Evolutionary conservation across 2,888 invertebrate genomes (phyloP), one percentile per base, ranked within the genome.

Genomic region (Dryomyza anilis): DNA sequence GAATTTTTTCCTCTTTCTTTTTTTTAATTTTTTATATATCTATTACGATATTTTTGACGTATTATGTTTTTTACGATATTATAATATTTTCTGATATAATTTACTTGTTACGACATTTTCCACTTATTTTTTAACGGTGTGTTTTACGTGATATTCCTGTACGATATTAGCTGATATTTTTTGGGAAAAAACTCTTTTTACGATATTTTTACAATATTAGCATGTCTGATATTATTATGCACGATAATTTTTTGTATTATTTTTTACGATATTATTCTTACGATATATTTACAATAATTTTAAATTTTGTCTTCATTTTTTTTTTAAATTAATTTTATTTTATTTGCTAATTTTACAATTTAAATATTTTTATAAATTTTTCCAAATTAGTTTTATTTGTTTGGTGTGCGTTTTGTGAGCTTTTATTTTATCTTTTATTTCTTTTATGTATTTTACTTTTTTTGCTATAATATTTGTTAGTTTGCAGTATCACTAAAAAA

Each of bases 1-100:
- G 56, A 45, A 58, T 62, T 58, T 33, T 46, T 57, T 60, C 52
- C 21, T 57, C 45, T n/a, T n/a, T n/a, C n/a, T n/a, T n/a, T n/a
- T n/a, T n/a, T n/a, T n/a, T n/a, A n/a, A n/a, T 43, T 61, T 57
- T 66, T 63, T 60, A 48, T 43, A 30, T n/a, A n/a, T n/a, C n/a
- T n/a, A n/a, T n/a, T n/a, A n/a, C n/a, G n/a, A n/a, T n/a, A n/a
- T n/a, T n/a, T 65, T 61, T 55, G 10, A 36, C n/a, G 2, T 36
- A 33, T 8, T 8, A 33, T 33, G 6, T 33, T 33, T 33, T 33
- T 12, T 33, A n/a, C n/a, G n/a, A n/a, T n/a, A n/a, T n/a, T n/a
- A n/a, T n/a, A n/a, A n/a, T n/a, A n/a, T n/a, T n/a, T n/a, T n/a
- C n/a, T n/a, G n/a, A n/a, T n/a, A n/a, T n/a, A n/a, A n/a, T n/a